A percentile compares a stretch with the other conserved stretches of the same genome.
phyloP scores from a whole-genome alignment of 2,113 vertebrate genomes.

The Zosterops lateralis region DNA sequence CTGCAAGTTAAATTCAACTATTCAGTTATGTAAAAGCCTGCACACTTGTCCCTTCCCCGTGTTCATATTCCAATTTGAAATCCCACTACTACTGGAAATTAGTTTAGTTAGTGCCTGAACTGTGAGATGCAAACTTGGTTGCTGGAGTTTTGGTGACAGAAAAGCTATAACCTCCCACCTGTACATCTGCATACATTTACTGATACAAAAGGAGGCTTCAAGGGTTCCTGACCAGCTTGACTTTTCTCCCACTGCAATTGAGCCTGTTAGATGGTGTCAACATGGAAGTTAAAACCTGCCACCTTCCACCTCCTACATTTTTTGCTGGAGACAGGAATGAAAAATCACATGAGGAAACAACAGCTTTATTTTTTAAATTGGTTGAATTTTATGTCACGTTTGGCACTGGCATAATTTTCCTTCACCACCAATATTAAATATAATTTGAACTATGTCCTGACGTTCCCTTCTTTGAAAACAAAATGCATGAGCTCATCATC shows the following conservation, averaged over 20 bases:
- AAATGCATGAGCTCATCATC: background rate
- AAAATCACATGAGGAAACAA: background rate
- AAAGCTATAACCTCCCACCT: background rate
- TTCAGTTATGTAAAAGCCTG: background rate
- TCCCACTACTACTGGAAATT: background rate
- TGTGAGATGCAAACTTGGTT: background rate
- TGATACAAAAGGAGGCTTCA: background rate
- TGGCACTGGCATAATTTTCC: background rate
- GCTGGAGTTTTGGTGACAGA: background rate
- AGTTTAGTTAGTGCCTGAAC: background rate
- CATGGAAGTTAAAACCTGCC: background rate
- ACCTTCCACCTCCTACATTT: background rate
- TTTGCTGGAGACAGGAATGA: background rate
- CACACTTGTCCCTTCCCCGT: background rate
- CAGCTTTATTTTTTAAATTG: background rate
- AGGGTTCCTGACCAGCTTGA: background rate
- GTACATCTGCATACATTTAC: accelerated
- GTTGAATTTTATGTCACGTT: background rate
- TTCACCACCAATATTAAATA: background rate
- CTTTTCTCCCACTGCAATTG: background rate
- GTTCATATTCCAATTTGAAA: background rate
- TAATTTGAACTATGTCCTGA: background rate
- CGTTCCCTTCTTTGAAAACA: background rate
- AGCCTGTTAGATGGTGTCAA: background rate
- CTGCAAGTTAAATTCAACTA: background rate